Percentiles rank a stretch among this genome's conserved stretches.
Evolutionary conservation across 2,888 invertebrate species (phyloP).

Genomic region (Danaus chrysippus): DNA sequence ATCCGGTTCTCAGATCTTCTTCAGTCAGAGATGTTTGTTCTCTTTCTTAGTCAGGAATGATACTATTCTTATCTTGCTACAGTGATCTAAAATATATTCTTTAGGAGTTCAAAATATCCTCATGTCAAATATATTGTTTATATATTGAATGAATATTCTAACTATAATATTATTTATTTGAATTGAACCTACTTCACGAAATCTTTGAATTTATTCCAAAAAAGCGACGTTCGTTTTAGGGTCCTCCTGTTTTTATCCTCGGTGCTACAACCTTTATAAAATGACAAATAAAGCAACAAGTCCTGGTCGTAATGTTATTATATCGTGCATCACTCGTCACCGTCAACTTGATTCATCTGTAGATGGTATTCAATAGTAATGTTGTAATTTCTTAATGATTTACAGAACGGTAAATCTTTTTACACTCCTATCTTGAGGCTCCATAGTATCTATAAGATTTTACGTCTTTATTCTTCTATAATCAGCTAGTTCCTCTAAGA

Average conservation of each 20-base stretch:
- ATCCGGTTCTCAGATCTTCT: too few species aligned
- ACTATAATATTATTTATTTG: too few species aligned
- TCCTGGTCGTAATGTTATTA: slow-evolving; percentile 51
- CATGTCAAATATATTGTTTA: too few species aligned
- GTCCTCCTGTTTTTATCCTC: slow-evolving; percentile 24
- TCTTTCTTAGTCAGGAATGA: too few species aligned
- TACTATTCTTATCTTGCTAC: too few species aligned
- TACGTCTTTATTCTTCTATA: slow-evolving; percentile 49
- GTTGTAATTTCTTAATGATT: slow-evolving; percentile 53
- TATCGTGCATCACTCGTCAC: slow-evolving; percentile 44
- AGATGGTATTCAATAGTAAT: slow-evolving; percentile 48
- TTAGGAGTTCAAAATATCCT: too few species aligned
- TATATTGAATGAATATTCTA: too few species aligned
- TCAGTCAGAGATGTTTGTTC: too few species aligned
- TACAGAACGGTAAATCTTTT: slow-evolving; percentile 38
- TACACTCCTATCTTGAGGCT: slow-evolving; percentile 41
- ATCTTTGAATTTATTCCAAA: not conserved
- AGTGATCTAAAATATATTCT: too few species aligned
- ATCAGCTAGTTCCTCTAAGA: slow-evolving; percentile 40
- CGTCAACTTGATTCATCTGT: slow-evolving; percentile 51
- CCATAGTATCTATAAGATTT: slow-evolving; percentile 41
- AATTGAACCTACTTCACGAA: slow-evolving; percentile 15
- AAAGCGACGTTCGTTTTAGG: not conserved
- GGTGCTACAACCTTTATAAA: slow-evolving; percentile 47
- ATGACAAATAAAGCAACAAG: slow-evolving; percentile 46